Evolutionary conservation across 2,888 invertebrate genomes (phyloP).

Genomic region (Meiosimyza decipiens): DNA sequence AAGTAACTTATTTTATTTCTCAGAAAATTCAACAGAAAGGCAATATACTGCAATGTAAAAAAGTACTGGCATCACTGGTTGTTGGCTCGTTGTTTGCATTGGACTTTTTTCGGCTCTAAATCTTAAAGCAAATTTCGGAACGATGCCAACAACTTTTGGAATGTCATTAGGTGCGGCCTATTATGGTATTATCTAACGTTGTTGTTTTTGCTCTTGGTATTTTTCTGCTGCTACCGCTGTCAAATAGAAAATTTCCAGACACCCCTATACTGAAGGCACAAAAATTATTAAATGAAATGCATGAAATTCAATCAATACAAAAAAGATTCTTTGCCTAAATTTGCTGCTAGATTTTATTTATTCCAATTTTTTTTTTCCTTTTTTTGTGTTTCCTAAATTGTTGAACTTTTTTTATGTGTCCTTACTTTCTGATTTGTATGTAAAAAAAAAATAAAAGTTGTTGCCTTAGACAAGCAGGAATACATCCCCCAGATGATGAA

Average conservation of each 20-base stretch:
- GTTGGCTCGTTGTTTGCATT: constrained; percentile 4
- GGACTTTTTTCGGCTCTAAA: neutral
- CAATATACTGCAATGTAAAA: too few relatives aligned
- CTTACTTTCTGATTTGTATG: too few relatives aligned
- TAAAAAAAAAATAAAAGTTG: neutral
- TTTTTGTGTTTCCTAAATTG: too few relatives aligned
- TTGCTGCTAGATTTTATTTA: neutral
- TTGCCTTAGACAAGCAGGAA: too few relatives aligned
- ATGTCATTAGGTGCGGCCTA: constrained; percentile 59
- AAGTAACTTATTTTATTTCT: too few relatives aligned
- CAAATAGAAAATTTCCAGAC: neutral
- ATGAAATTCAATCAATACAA: constrained; percentile 22
- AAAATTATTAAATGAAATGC: constrained; percentile 23
- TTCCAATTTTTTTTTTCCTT: too few relatives aligned
- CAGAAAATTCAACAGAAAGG: too few relatives aligned
- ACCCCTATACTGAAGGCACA: neutral
- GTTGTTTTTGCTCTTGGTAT: too few relatives aligned
- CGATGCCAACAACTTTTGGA: constrained; percentile 54
- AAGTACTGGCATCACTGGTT: neutral
- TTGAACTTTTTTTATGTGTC: too few relatives aligned
- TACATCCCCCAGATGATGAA: too few relatives aligned
- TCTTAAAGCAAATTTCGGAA: neutral
- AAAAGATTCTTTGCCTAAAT: neutral
- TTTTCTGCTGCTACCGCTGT: neutral
- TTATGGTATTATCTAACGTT: constrained; percentile 51